phyloP scores from a whole-genome alignment of 2,888 invertebrate genomes.

The Diadromus collaris region DNA sequence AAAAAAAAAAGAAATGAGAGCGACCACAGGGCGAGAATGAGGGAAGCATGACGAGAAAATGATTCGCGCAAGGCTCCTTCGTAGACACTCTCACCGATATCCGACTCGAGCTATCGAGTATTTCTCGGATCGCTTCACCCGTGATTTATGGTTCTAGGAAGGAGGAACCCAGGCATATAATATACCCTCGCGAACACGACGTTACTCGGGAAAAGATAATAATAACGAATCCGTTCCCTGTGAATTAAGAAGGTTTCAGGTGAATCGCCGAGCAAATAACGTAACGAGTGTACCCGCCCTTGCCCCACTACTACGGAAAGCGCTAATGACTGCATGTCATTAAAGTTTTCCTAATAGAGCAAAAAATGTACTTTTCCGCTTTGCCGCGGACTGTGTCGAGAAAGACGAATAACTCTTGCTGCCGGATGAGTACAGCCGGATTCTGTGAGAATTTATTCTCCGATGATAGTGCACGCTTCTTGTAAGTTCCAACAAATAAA shows the following conservation, averaged over 20 bases:
- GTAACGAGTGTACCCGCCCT: slow-evolving; percentile 18
- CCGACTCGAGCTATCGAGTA: slow-evolving; percentile 33
- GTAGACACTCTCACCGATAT: slow-evolving; percentile 22
- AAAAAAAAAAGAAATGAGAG: slow-evolving; percentile 47
- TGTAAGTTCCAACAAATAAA: slow-evolving; percentile 22
- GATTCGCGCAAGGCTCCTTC: slow-evolving; percentile 66
- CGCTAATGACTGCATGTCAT: no score
- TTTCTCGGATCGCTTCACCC: slow-evolving; percentile 45
- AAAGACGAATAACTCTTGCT: not conserved
- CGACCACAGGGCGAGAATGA: slow-evolving; percentile 58
- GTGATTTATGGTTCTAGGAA: slow-evolving; percentile 68
- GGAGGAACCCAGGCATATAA: slow-evolving; percentile 16
- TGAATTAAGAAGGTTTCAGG: slow-evolving; percentile 10
- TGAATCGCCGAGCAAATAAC: slow-evolving; percentile 17
- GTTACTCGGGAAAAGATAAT: slow-evolving; percentile 8
- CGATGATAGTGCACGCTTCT: not conserved
- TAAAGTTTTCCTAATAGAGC: slow-evolving; percentile 21
- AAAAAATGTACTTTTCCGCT: slow-evolving; percentile 4
- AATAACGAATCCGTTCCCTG: slow-evolving; percentile 11
- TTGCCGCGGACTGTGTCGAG: not conserved
- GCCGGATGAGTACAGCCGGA: not conserved
- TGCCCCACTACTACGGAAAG: no score
- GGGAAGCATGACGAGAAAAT: slow-evolving; percentile 64
- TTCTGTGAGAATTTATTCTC: slow-evolving; percentile 2
- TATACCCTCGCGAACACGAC: slow-evolving; percentile 6